Conservation (phyloP, 1,140 invertebrate genomes). For the Megalopta genalis region DNA sequence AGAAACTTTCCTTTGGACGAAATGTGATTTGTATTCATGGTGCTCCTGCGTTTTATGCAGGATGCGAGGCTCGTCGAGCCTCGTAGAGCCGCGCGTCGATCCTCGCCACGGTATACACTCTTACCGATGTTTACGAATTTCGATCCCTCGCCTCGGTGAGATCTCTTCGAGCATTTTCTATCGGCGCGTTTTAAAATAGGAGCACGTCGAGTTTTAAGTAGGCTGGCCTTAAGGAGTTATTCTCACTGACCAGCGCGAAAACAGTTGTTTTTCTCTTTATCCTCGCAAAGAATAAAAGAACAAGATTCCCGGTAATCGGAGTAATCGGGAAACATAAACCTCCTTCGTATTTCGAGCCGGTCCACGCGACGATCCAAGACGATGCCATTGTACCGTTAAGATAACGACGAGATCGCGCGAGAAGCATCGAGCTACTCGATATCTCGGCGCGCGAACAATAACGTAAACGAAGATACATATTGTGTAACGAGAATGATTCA, state of each 20-base stretch:
- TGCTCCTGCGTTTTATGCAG: constrained; percentile 38
- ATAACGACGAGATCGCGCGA: neutral
- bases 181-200: neutral
- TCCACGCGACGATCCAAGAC: neutral
- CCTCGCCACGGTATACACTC: neutral
- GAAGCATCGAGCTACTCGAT: neutral
- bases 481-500: constrained; percentile 15
- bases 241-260: neutral
- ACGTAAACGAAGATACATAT: neutral
- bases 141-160: neutral
- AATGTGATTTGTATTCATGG: constrained; percentile 53
- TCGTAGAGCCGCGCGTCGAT: neutral
- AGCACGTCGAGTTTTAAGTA: neutral
- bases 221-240: neutral
- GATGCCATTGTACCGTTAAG: neutral
- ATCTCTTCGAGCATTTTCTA: constrained; percentile 5
- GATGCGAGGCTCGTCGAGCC: constrained; percentile 38
- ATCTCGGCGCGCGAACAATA: neutral
- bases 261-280: neutral
- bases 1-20: constrained; percentile 54
- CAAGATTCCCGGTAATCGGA: neutral
- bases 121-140: constrained; percentile 37
- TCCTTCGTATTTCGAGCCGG: neutral
- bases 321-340: too few species aligned
- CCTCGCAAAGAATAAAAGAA: neutral